phyloP scores from a whole-genome alignment of 2,113 vertebrate species.

The Hypocryptadius cinnamomeus region DNA sequence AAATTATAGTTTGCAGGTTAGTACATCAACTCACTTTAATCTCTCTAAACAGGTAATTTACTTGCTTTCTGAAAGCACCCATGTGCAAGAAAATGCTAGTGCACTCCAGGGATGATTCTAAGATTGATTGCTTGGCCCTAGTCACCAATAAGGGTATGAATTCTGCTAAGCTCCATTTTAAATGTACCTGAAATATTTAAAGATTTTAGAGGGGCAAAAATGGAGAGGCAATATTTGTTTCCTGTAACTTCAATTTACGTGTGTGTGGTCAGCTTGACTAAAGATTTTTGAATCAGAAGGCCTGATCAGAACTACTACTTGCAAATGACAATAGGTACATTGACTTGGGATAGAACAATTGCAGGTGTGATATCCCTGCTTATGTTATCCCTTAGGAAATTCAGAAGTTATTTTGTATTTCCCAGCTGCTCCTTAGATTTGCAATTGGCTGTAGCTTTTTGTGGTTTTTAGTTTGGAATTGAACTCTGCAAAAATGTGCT shows the following conservation, averaged over 20 bases:
- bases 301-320: neutral
- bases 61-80: constrained; percentile 54
- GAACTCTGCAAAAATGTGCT: neutral
- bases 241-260: neutral
- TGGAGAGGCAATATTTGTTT: neutral
- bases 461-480: neutral
- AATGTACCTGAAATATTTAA: neutral
- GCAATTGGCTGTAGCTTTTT: neutral
- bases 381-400: neutral
- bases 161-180: neutral
- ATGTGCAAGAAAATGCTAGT: constrained; percentile 52
- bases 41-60: constrained; percentile 60
- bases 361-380: neutral
- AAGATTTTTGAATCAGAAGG: neutral
- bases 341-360: neutral
- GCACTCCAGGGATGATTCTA: constrained; percentile 52
- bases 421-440: neutral
- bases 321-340: neutral
- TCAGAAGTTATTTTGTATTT: neutral
- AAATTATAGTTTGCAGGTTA: constrained; percentile 52
- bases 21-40: constrained; percentile 41
- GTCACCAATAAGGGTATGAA: neutral
- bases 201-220: neutral
- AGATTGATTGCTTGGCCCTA: constrained; percentile 43
- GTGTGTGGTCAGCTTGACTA: neutral